These are phyloP conservation scores for Periplaneta americana DNA, from an alignment of 1,140 invertebrate species.

Conservation along the genomic window DNA sequence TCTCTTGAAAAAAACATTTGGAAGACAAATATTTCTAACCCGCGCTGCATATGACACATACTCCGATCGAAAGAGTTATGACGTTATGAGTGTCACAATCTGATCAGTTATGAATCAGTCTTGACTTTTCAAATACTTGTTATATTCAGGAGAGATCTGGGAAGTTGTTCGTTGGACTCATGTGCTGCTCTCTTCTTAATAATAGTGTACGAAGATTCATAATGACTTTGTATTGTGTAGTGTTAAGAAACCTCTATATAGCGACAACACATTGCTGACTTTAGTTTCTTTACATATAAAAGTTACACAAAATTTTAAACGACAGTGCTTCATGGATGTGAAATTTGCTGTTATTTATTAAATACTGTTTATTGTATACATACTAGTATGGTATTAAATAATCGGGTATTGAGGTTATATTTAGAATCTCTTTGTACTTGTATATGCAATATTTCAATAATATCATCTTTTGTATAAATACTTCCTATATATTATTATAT, in stretches of 20 bases:
- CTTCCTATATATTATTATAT: neutral
- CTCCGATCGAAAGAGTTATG: too few species aligned
- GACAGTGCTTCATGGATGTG: neutral
- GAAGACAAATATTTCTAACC: too few species aligned
- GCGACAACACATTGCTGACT: too few species aligned
- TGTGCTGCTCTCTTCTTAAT: neutral
- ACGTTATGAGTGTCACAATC: too few species aligned
- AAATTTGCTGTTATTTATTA: slow-evolving; percentile 6
- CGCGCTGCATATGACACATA: too few species aligned
- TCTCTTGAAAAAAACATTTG: too few species aligned
- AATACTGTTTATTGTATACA: slow-evolving; percentile 3
- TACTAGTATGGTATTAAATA: neutral
- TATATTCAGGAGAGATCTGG: neutral
- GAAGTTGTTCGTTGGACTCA: neutral
- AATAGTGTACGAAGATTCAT: neutral
- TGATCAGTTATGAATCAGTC: too few species aligned
- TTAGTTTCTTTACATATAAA: neutral
- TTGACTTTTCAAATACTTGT: neutral
- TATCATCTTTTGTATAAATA: slow-evolving; percentile 14
- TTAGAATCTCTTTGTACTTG: neutral
- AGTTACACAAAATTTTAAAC: neutral
- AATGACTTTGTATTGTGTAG: neutral
- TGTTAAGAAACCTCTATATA: neutral
- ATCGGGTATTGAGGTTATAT: slow-evolving; percentile 1
- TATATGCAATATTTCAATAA: neutral